Percentiles rank a stretch among this genome's conserved stretches.
Evolutionary conservation across 1,140 invertebrate genomes (phyloP).

Genomic region (Saccostrea cuccullata): DNA sequence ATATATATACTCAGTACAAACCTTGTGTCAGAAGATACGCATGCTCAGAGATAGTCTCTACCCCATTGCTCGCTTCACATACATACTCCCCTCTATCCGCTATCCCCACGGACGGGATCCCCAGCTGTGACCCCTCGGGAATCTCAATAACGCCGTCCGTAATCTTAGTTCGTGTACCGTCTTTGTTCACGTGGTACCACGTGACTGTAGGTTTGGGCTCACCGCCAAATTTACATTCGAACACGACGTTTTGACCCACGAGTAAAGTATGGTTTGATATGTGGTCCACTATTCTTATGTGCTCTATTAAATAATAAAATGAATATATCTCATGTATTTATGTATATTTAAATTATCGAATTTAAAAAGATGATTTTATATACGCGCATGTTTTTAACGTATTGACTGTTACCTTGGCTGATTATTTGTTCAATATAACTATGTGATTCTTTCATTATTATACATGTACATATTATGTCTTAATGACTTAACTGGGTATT

Average conservation of each 20-base stretch:
- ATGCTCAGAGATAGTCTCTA: constrained; percentile 51
- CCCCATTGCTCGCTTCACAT: constrained; percentile 56
- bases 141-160: constrained; percentile 49
- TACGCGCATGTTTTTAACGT: too few relatives aligned
- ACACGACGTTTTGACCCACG: constrained; percentile 50
- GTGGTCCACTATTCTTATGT: constrained; percentile 43
- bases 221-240: constrained; percentile 59
- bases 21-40: constrained; percentile 53
- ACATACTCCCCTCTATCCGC: constrained; percentile 52
- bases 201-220: constrained; percentile 47
- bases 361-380: too few relatives aligned
- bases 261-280: constrained; percentile 52
- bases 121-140: constrained; percentile 46
- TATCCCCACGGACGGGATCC: neutral
- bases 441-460: too few relatives aligned
- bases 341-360: too few relatives aligned
- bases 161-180: constrained; percentile 50
- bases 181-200: constrained; percentile 52
- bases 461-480: too few relatives aligned
- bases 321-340: neutral
- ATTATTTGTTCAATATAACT: too few relatives aligned
- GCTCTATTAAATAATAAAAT: constrained; percentile 52
- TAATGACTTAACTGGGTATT: too few relatives aligned
- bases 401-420: too few relatives aligned
- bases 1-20: neutral